Evolutionary conservation across 2,888 invertebrate species (phyloP), one percentile per base, ranked within the genome.

Genomic region (Bursaphelenchus okinawaensis): DNA sequence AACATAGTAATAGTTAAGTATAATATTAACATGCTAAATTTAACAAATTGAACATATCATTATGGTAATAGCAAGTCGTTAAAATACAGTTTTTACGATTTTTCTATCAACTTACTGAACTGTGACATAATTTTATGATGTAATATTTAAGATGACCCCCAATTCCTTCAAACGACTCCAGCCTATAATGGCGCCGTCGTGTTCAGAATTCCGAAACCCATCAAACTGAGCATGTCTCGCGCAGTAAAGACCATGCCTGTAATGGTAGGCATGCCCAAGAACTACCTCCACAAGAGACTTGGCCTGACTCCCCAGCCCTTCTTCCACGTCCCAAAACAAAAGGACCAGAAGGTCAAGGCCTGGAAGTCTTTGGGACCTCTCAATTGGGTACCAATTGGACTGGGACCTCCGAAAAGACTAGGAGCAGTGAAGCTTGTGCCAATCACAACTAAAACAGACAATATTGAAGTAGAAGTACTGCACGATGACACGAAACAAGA

Each of bases 381-480:
- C 1, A 55, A 61, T 24, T 61, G 61, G 61, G 16, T 24, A n/a
- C 61, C 61, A 8, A 6, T 61, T 24, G 61, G 61, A 16, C 27
- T 61, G 16, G 60, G 50, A 26, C 56, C 61, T 24, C 61, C 60
- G n/a, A 61, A 60, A 27, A 23, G 61, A 16, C 26, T 61, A 55
- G 61, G 61, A 1, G 60, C 61, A 1, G 61, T 56, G 9, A 61
- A 61, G 26, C 26, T 61, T 7, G 61, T 61, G 8, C 61, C 60
- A n/a, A 54, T 50, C 2, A 23, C 31, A 9, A 22, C 40, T 20
- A 51, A 51, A 20, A 20, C 31, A 31, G 60, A 59, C n/a, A 23
- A 19, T 54, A 54, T 54, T 19, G 7, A 54, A 19, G 12, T 54
- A 16, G 24, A 54, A 40, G 40, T 40, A 4, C 40, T 40, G 40